Conservation (phyloP, 2,888 invertebrate species). For the Campaea margaritaria region DNA sequence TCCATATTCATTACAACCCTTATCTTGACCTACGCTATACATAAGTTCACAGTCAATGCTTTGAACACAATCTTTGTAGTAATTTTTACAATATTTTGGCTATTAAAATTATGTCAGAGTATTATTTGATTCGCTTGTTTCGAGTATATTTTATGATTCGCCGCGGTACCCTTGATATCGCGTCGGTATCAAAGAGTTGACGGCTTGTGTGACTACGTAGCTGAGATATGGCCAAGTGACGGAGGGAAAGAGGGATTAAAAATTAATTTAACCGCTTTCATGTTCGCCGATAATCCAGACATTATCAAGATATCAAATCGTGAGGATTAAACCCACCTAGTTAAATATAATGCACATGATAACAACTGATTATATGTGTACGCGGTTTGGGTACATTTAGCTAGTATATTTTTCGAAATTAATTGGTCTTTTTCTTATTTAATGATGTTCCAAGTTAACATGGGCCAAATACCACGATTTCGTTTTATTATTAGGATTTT, state of each 20-base stretch:
- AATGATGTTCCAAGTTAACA: no score
- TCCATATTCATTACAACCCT: not conserved
- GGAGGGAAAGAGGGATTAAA: constrained; percentile 80
- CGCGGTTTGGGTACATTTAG: constrained; percentile 39
- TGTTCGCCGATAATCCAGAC: constrained; percentile 82
- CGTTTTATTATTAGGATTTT: no score
- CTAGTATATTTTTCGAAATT: constrained; percentile 18
- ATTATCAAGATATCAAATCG: constrained; percentile 83
- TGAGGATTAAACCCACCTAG: constrained; percentile 78
- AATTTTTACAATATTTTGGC: constrained; percentile 14
- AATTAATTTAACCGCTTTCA: constrained; percentile 82
- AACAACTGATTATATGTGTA: constrained; percentile 73
- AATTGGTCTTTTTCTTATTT: not conserved
- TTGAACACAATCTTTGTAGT: constrained; percentile 6
- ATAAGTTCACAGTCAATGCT: constrained; percentile 12
- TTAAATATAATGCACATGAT: constrained; percentile 79
- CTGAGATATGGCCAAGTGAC: constrained; percentile 69
- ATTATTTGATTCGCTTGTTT: constrained; percentile 50
- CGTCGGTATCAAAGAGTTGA: constrained; percentile 34
- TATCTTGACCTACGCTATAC: not conserved
- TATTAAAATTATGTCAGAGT: constrained; percentile 26
- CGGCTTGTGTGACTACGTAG: constrained; percentile 64
- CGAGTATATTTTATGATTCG: constrained; percentile 47
- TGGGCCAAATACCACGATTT: no score
- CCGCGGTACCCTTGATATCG: constrained; percentile 53